Conservation (phyloP, 1,140 invertebrate species). For the Dendroctonus valens region DNA sequence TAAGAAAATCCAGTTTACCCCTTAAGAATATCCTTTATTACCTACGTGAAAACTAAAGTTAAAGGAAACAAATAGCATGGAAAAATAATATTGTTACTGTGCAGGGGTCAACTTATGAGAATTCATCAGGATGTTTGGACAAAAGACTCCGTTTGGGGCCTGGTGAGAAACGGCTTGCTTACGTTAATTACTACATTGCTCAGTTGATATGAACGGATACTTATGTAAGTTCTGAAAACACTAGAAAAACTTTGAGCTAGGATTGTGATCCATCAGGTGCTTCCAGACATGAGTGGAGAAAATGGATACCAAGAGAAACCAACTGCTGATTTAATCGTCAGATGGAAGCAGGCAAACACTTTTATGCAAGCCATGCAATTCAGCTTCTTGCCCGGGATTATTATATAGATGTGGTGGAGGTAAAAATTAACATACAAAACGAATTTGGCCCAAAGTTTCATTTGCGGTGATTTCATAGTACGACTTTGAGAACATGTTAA, state of each 20-base stretch:
- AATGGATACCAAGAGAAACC: slow-evolving; percentile 71
- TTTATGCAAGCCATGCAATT: slow-evolving; percentile 89
- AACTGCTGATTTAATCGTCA: slow-evolving; percentile 78
- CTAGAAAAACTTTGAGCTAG: not conserved
- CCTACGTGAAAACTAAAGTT: not conserved
- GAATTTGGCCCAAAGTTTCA: not conserved
- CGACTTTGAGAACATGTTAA: slow-evolving; percentile 56
- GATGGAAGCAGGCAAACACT: slow-evolving; percentile 84
- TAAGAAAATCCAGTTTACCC: too few relatives aligned
- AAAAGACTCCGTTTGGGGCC: slow-evolving; percentile 78
- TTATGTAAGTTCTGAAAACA: slow-evolving; percentile 54
- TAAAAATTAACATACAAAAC: not conserved
- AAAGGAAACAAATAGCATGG: too few relatives aligned
- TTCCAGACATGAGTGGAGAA: slow-evolving; percentile 92
- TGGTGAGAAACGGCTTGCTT: slow-evolving; percentile 76
- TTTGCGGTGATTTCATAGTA: slow-evolving; percentile 28
- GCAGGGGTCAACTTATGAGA: slow-evolving; percentile 69
- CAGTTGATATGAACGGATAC: slow-evolving; percentile 82
- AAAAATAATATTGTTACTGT: slow-evolving; percentile 1
- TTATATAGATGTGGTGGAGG: slow-evolving; percentile 7
- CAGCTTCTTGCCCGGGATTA: slow-evolving; percentile 86
- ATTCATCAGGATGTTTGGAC: slow-evolving; percentile 87
- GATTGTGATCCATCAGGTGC: slow-evolving; percentile 51
- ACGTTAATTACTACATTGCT: slow-evolving; percentile 78
- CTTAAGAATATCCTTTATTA: not conserved